phyloP scores from a whole-genome alignment of 2,797 vertebrate genomes.

The Darevskia mixta region DNA sequence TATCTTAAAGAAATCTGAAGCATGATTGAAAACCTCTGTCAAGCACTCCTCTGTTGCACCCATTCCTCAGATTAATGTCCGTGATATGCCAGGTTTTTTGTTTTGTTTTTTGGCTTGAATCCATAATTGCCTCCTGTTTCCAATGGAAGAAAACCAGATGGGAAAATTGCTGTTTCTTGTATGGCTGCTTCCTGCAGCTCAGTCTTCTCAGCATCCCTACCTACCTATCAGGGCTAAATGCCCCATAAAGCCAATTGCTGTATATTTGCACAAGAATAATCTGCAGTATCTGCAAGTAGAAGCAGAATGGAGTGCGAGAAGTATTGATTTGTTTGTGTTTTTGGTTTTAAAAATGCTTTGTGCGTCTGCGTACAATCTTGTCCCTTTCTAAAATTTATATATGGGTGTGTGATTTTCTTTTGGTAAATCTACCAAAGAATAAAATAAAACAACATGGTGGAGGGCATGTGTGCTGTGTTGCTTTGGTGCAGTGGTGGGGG shows the following conservation, averaged over 20 bases:
- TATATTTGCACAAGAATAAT: not conserved
- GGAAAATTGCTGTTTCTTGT: not conserved
- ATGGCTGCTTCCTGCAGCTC: conserved; percentile 11
- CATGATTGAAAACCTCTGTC: not conserved
- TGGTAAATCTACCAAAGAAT: too few relatives aligned
- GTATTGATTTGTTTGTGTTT: too few relatives aligned
- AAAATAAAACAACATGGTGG: too few relatives aligned
- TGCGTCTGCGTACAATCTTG: too few relatives aligned
- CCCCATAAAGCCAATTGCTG: not conserved
- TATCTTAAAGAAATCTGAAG: not conserved
- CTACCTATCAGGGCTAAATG: not conserved
- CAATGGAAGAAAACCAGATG: not conserved
- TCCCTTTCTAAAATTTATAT: too few relatives aligned
- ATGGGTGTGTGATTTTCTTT: too few relatives aligned
- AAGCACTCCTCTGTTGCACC: not conserved
- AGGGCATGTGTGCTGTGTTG: too few relatives aligned
- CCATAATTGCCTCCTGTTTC: conserved; percentile 11
- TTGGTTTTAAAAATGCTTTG: too few relatives aligned
- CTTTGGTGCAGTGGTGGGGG: too few relatives aligned
- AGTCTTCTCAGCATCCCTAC: conserved; percentile 6
- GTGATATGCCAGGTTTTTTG: not conserved
- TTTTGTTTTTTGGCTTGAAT: not conserved
- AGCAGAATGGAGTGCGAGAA: too few relatives aligned
- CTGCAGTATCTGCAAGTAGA: not conserved
- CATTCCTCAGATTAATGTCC: conserved; percentile 1